phyloP scores from a whole-genome alignment of 2,888 invertebrate species.

The Tortricodes alternella region DNA sequence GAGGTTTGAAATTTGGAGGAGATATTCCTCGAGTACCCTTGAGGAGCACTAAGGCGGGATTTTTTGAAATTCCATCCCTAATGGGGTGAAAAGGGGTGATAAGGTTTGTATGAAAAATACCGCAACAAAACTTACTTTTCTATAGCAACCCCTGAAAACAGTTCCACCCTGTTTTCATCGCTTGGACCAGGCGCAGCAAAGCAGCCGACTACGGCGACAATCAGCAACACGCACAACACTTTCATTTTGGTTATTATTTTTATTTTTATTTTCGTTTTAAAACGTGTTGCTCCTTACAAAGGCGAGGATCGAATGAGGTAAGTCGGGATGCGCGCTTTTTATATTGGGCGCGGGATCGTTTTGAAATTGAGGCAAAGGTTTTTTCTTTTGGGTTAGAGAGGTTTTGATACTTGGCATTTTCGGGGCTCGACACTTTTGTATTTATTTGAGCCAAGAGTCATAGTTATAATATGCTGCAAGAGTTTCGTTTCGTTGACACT shows the following conservation, averaged over 20 bases:
- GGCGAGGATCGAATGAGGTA: conserved; percentile 65
- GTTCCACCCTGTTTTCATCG: conserved; percentile 64
- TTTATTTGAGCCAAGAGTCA: too few relatives aligned
- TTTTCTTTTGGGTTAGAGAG: conserved; percentile 31
- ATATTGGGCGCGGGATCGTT: conserved; percentile 49
- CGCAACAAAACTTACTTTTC: conserved; percentile 61
- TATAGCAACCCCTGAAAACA: conserved; percentile 73
- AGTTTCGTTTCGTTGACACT: too few relatives aligned
- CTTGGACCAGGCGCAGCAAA: conserved; percentile 61
- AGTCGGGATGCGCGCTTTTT: conserved; percentile 52
- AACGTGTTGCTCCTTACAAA: conserved; percentile 49
- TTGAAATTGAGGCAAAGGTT: conserved; percentile 42
- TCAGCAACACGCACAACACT: conserved; percentile 62
- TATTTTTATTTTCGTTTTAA: conserved; percentile 26
- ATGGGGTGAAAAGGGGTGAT: too few relatives aligned
- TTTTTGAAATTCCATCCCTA: too few relatives aligned
- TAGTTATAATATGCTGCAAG: too few relatives aligned
- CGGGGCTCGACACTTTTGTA: too few relatives aligned
- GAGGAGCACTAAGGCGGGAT: too few relatives aligned
- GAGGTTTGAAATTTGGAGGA: too few relatives aligned
- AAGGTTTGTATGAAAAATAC: too few relatives aligned
- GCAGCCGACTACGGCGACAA: conserved; percentile 59
- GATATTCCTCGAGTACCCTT: too few relatives aligned
- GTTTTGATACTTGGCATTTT: conserved; percentile 59
- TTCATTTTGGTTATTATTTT: conserved; percentile 51